Conservation (phyloP, 1,140 invertebrate genomes). For the Globodera rostochiensis region DNA sequence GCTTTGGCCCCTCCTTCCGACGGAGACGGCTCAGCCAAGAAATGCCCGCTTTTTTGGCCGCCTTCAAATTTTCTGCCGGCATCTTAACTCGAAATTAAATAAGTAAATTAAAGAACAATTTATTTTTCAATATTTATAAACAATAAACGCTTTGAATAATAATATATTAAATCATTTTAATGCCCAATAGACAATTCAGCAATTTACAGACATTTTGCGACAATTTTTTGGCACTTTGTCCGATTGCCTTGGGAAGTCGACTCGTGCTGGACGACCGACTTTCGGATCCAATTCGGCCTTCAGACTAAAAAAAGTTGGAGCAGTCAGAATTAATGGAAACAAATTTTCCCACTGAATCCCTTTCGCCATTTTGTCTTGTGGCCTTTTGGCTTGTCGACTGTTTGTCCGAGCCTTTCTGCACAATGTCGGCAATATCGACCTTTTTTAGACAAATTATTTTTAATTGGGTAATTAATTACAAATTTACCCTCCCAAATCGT, state of each 20-base stretch:
- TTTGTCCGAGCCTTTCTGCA: neutral
- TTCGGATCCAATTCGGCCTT: neutral
- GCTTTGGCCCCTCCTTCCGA: conserved; percentile 13
- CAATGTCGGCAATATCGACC: neutral
- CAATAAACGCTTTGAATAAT: neutral
- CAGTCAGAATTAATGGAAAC: too few species aligned
- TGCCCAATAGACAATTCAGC: neutral
- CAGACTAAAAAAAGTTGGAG: neutral
- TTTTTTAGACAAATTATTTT: neutral
- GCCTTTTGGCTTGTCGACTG: neutral
- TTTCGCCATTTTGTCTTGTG: neutral
- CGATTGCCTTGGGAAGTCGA: conserved; percentile 16
- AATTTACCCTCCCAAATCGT: neutral
- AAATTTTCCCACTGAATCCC: neutral
- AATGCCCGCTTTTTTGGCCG: conserved; percentile 32
- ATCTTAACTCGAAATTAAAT: neutral
- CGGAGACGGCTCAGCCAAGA: conserved; percentile 35
- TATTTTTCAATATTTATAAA: too few species aligned
- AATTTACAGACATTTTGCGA: neutral
- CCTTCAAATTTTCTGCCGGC: conserved; percentile 3
- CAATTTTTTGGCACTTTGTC: conserved; percentile 13
- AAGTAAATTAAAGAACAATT: too few species aligned
- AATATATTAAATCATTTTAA: neutral
- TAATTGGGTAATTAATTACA: neutral
- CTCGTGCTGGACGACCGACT: conserved; percentile 25